Percentiles rank a stretch among this genome's conserved stretches.
Conservation (phyloP, 2,888 invertebrate species). For the Pycnomerus fuliginosus region DNA sequence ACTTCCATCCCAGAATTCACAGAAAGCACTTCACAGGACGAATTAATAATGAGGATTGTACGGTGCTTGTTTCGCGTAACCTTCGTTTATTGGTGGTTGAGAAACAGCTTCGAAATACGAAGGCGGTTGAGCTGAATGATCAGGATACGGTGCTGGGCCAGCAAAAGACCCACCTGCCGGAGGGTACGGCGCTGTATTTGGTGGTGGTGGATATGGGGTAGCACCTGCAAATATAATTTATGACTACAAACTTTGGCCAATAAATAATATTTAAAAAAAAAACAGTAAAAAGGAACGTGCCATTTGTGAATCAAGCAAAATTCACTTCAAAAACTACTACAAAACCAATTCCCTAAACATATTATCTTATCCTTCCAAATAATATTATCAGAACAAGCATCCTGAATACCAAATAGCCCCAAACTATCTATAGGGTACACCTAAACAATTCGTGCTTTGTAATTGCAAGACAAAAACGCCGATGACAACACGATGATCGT, state of each 20-base stretch:
- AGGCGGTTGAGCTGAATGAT: constrained; percentile 26
- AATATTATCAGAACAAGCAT: too few relatives aligned
- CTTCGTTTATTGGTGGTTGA: constrained; percentile 26
- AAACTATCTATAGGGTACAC: too few relatives aligned
- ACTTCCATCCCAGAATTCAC: background rate
- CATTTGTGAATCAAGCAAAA: background rate
- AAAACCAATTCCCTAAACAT: background rate
- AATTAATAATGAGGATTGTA: constrained; percentile 30
- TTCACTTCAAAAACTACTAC: background rate
- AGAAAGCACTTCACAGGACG: background rate
- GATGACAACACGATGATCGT: too few relatives aligned
- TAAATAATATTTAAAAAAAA: background rate
- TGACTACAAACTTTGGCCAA: background rate
- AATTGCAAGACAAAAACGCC: too few relatives aligned
- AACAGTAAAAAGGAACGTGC: background rate
- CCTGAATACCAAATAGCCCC: too few relatives aligned
- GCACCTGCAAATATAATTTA: constrained; percentile 1
- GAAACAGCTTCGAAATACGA: constrained; percentile 30
- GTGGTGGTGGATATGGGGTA: constrained; percentile 19
- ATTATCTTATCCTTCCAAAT: too few relatives aligned
- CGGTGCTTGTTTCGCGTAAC: constrained; percentile 31
- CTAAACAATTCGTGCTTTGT: too few relatives aligned
- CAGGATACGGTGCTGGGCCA: constrained; percentile 21
- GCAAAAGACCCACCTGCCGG: constrained; percentile 8
- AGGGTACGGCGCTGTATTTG: constrained; percentile 18